phyloP scores from a whole-genome alignment of 2,797 vertebrate species.

The Megaceryle alcyon region DNA sequence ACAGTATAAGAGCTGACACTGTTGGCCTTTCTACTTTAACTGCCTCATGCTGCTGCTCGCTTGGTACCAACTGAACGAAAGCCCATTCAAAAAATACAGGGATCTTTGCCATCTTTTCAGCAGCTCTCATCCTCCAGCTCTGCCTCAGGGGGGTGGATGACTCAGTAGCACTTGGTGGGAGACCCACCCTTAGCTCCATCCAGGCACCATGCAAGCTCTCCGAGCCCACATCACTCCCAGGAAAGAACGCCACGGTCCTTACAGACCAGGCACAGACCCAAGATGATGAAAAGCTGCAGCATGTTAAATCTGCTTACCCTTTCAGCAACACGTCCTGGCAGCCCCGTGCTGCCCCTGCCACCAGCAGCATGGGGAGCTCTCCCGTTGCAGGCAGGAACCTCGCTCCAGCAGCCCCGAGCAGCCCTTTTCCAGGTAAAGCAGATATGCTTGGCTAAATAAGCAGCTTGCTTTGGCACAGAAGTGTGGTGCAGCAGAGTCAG shows the following conservation, averaged over 20 bases:
- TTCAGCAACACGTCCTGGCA: neutral
- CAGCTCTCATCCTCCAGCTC: neutral
- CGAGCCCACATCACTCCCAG: rapidly evolving
- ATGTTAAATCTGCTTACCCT: neutral
- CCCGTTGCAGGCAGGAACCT: neutral
- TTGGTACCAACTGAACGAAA: neutral
- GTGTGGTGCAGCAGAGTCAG: neutral
- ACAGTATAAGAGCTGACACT: neutral
- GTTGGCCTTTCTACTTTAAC: neutral
- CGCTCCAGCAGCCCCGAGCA: neutral
- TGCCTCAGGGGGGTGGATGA: rapidly evolving
- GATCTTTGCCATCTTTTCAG: neutral
- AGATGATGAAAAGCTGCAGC: neutral
- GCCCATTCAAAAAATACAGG: neutral
- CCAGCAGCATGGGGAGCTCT: neutral
- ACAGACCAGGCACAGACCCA: rapidly evolving
- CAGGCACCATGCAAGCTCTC: rapidly evolving
- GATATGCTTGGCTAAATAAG: constrained; percentile 6
- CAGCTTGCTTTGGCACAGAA: neutral
- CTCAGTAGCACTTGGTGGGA: rapidly evolving
- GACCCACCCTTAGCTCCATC: neutral
- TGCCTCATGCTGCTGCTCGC: neutral
- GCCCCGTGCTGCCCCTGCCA: neutral
- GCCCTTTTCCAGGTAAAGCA: constrained; percentile 28
- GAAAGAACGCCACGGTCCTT: rapidly evolving